Evolutionary conservation across 2,888 invertebrate species (phyloP).

Genomic region (Harpagoxenus sublaevis): DNA sequence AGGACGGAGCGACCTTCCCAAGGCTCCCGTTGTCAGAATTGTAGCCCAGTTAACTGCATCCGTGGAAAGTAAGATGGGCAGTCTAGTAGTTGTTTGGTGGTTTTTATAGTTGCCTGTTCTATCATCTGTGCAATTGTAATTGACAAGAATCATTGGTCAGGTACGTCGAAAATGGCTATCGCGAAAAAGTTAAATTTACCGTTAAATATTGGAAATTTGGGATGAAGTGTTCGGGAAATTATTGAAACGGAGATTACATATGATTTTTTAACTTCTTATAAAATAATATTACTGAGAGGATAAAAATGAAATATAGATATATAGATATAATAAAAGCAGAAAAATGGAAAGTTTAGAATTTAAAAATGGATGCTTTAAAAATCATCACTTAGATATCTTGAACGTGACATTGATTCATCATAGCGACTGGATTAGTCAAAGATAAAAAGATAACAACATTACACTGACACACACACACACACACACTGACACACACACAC

Average conservation of each 20-base stretch:
- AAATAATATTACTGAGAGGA: neutral
- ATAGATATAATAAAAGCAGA: neutral
- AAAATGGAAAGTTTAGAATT: neutral
- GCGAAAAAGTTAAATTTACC: neutral
- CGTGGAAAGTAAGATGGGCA: slow-evolving; percentile 28
- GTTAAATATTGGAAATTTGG: neutral
- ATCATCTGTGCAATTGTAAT: neutral
- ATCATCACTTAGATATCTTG: neutral
- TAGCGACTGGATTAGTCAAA: neutral
- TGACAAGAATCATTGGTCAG: neutral
- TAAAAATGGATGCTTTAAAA: neutral
- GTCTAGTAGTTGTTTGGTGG: neutral
- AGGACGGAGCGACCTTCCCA: slow-evolving; percentile 73
- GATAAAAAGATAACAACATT: neutral
- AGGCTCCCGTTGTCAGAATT: slow-evolving; percentile 21
- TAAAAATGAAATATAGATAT: neutral
- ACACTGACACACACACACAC: neutral
- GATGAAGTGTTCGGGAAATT: neutral
- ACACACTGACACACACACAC: neutral
- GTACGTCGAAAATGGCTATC: neutral
- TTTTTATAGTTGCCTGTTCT: slow-evolving; percentile 6
- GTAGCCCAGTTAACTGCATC: slow-evolving; percentile 60
- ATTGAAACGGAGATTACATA: neutral
- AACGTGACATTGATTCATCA: neutral
- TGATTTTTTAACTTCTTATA: neutral